Evolutionary conservation across 2,797 vertebrate genomes (phyloP).

Genomic region (Scomberomorus guttatus): DNA sequence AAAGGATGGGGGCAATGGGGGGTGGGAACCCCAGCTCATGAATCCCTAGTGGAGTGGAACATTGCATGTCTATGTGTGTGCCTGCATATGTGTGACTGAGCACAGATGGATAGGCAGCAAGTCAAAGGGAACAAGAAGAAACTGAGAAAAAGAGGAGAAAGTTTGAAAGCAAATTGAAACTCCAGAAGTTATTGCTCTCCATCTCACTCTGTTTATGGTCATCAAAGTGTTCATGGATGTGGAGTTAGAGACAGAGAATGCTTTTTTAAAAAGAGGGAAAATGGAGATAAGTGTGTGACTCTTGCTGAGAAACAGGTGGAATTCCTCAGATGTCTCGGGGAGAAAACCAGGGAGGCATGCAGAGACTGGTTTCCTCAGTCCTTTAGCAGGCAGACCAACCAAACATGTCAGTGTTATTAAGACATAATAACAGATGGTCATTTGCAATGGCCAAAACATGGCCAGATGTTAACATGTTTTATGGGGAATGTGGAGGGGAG

Average conservation of each 20-base stretch:
- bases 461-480: background rate
- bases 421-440: conserved; percentile 8
- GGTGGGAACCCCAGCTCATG: conserved; percentile 29
- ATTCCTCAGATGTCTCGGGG: conserved; percentile 60
- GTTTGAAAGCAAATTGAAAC: conserved; percentile 28
- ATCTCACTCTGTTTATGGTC: conserved; percentile 27
- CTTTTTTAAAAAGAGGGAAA: conserved; percentile 4
- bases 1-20: conserved; percentile 34
- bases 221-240: conserved; percentile 19
- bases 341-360: conserved; percentile 53
- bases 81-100: conserved; percentile 37
- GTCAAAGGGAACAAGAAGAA: conserved; percentile 15
- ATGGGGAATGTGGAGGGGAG: conserved; percentile 13
- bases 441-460: conserved; percentile 10
- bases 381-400: conserved; percentile 25
- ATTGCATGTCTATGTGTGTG: conserved; percentile 33
- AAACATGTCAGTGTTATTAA: conserved; percentile 37
- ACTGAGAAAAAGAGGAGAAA: background rate
- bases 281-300: conserved; percentile 27
- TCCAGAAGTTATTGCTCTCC: background rate
- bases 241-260: background rate
- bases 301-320: conserved; percentile 59
- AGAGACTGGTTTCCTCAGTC: conserved; percentile 51
- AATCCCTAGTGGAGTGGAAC: conserved; percentile 51
- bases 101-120: conserved; percentile 40